Evolutionary conservation across 2,113 vertebrate species (phyloP), one percentile per base, ranked within the genome.

Genomic region (Oryzias curvinotus): DNA sequence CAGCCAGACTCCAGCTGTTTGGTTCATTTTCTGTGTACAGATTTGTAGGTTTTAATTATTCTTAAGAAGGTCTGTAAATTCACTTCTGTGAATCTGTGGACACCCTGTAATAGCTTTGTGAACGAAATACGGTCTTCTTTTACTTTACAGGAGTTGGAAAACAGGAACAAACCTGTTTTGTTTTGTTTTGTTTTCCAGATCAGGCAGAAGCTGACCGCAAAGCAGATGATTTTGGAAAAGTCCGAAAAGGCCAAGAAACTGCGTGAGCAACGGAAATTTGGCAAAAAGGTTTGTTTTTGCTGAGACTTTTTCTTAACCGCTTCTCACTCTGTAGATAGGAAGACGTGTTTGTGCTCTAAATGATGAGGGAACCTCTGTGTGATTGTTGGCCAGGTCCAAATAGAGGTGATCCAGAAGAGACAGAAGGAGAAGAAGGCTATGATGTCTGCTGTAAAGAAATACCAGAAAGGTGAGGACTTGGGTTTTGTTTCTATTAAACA

Each of bases 231-330:
- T 15, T 91, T 98, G 89, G 96, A 98, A 81, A 96, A 89, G 71
- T 96, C 95, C 0, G 96, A 99, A 83, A 98, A 94, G 66, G 97
- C 97, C 1, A 99, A 96, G 86, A 95, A 96, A 62, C 92, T 99
- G 52, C 91, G 97, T 36, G 96, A 95, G 21, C 94, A 97, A 81
- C 92, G 96, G 80, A 99, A 99, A 84, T 99, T 94, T 0, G 94
- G 97, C 85, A 99, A 99, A 85, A 98, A 99, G 97, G 97, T 98
- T 53, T 6, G 72, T 80, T 30, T 45, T 28, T 42, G 5, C 14
- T 21, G 30, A 36, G 7, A 36, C 7, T 10, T 36, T 10, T 36
- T 7, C 5, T 30, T 5, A 30, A 30, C 8, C 7, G 5, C 48
- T 10, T 52, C 1, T 16, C 17, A 3, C 1, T 28, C 5, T 7